Percentiles rank a stretch among this genome's conserved stretches.
Conservation (phyloP, 2,888 invertebrate genomes). For the Biston stratarius region DNA sequence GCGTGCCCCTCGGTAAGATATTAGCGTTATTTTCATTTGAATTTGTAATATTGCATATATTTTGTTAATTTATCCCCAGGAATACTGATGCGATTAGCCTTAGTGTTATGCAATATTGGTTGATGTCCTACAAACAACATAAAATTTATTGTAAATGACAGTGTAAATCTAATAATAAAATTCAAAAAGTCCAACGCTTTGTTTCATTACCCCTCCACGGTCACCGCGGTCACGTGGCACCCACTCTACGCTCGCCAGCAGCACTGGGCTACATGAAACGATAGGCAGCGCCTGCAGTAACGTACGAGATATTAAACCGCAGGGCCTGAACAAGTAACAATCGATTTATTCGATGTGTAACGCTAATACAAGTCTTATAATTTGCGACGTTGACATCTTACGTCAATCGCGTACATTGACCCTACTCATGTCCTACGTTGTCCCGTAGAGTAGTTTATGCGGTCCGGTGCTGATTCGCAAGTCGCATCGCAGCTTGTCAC, state of each 20-base stretch:
- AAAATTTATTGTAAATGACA: conserved; percentile 87
- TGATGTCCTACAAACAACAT: conserved; percentile 86
- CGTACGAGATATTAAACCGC: too few relatives aligned
- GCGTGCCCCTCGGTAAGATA: conserved; percentile 85
- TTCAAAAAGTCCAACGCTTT: conserved; percentile 81
- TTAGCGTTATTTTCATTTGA: conserved; percentile 85
- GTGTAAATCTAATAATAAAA: conserved; percentile 87
- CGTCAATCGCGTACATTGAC: too few relatives aligned
- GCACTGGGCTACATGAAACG: too few relatives aligned
- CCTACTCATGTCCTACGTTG: too few relatives aligned
- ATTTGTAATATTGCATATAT: conserved; percentile 86
- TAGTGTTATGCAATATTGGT: conserved; percentile 87
- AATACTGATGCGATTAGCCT: conserved; percentile 86
- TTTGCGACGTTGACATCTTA: too few relatives aligned
- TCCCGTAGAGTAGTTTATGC: too few relatives aligned
- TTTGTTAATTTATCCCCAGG: conserved; percentile 85
- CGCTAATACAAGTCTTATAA: background rate
- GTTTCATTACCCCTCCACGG: conserved; percentile 61
- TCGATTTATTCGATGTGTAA: background rate
- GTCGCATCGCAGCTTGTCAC: too few relatives aligned
- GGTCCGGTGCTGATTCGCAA: too few relatives aligned
- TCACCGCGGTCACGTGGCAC: background rate
- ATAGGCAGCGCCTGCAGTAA: too few relatives aligned
- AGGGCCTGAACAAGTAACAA: background rate
- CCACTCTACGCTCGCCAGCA: too few relatives aligned